Evolutionary conservation across 1,140 invertebrate genomes (phyloP).

Genomic region (Gerris buenoi): DNA sequence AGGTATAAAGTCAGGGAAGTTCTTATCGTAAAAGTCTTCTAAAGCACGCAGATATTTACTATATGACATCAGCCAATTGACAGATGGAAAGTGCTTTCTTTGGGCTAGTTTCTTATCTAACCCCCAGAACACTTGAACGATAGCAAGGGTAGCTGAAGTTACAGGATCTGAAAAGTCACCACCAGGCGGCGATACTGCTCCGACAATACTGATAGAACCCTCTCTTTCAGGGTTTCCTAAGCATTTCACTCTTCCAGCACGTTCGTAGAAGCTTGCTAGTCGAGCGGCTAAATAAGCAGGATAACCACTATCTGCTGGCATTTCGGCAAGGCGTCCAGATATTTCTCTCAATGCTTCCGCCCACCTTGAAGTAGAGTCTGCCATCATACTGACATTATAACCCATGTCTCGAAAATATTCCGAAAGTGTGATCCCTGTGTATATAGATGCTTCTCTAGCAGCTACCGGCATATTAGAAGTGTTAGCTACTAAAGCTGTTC

Average conservation of each 20-base stretch:
- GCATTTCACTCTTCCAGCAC: constrained; percentile 93
- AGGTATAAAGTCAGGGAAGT: constrained; percentile 93
- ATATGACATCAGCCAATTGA: constrained; percentile 99
- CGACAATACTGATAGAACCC: constrained; percentile 96
- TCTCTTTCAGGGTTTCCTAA: constrained; percentile 94
- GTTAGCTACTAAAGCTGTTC: constrained; percentile 95
- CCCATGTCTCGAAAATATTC: constrained; percentile 99
- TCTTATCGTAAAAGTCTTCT: constrained; percentile 98
- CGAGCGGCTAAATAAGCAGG: constrained; percentile 95
- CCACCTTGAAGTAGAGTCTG: constrained; percentile 99
- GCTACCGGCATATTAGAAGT: constrained; percentile 99
- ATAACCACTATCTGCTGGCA: constrained; percentile 98
- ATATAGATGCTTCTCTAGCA: constrained; percentile 98
- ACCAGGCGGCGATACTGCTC: constrained; percentile 97
- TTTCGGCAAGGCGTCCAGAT: constrained; percentile 97
- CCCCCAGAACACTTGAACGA: constrained; percentile 99
- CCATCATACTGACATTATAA: constrained; percentile 99
- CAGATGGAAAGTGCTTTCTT: constrained; percentile 98
- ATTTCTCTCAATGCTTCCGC: constrained; percentile 99
- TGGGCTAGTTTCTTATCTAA: constrained; percentile 98
- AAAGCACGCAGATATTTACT: constrained; percentile 96
- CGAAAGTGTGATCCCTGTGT: constrained; percentile 94
- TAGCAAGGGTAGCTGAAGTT: constrained; percentile 94
- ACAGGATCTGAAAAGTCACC: constrained; percentile 99
- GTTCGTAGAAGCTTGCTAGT: constrained; percentile 96